Conservation (phyloP, 2,113 vertebrate species). For the Halichoeres trimaculatus region DNA sequence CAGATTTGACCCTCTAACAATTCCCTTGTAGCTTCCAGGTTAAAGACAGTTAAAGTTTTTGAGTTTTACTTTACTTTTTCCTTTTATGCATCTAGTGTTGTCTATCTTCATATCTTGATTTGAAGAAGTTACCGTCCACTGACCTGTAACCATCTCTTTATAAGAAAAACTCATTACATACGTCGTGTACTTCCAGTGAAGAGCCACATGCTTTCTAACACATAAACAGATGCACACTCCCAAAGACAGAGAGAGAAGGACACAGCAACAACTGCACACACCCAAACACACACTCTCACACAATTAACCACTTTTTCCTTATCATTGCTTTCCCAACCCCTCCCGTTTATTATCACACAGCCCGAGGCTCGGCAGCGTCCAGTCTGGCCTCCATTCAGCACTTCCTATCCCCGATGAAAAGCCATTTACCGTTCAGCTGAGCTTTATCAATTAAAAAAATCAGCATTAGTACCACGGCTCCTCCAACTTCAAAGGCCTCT, state of each 20-base stretch:
- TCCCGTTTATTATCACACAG: constrained; percentile 76
- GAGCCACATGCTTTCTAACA: constrained; percentile 17
- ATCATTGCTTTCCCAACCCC: constrained; percentile 63
- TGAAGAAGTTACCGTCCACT: too few species aligned
- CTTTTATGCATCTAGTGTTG: too few species aligned
- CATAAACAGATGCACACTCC: constrained; percentile 60
- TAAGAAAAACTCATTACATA: neutral
- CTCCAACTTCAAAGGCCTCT: constrained; percentile 72
- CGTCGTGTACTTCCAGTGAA: constrained; percentile 15
- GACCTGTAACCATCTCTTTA: constrained; percentile 15
- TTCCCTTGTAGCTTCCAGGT: too few species aligned
- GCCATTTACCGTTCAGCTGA: constrained; percentile 66
- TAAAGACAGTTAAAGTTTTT: too few species aligned
- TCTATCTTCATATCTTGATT: too few species aligned
- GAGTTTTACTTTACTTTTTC: too few species aligned
- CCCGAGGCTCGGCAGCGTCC: constrained; percentile 62
- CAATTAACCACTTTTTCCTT: constrained; percentile 64
- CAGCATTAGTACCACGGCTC: constrained; percentile 58
- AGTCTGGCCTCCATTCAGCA: constrained; percentile 64
- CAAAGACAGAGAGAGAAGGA: neutral
- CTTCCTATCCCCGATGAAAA: constrained; percentile 69
- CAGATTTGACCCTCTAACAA: too few species aligned
- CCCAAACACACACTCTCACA: constrained; percentile 27
- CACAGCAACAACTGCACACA: constrained; percentile 54
- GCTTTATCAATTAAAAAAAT: constrained; percentile 74